Evolutionary conservation across 2,888 invertebrate genomes (phyloP), one percentile per base, ranked within the genome.

Genomic region (Meiosimyza decipiens): DNA sequence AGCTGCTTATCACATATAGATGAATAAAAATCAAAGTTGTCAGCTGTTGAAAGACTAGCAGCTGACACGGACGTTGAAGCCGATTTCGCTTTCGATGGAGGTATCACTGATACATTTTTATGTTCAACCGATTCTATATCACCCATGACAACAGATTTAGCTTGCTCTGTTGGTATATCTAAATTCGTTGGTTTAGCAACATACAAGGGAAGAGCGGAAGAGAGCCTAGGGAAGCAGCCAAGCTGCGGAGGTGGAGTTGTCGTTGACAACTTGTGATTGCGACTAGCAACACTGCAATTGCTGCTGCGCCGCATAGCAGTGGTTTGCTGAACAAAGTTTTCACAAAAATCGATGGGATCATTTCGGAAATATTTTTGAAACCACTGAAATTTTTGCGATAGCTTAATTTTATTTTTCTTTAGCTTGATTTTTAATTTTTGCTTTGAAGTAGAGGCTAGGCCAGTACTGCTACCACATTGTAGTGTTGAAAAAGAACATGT

Each of bases 1-100:
- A 84, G 77, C 77, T 84, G 82, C 73, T 82, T 83, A 80, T 85
- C 84, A 82, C 84, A 84, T 77, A 83, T 80, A 64, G 80, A 81
- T 74, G 83, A 84, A 79, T 84, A 84, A 74, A 80, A 82, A 76
- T 83, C 83, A 60, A 28, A 60, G 9, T 60, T 60, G n/a, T 50
- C 65, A 28, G 50, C 60, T 22, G 70, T 69, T 7, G 73, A 72
- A 54, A 78, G 73, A 66, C 76, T 78, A 1, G 72, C 75, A 74
- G 76, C 76, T 40, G 78, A 78, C 59, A 75, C 73, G 3, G 76
- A 74, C 55, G 73, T 69, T n/a, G 78, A 76, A 22, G 59, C 47
- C 13, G 72, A 69, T 15, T 50, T 6, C 13, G 72, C n/a, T 11
- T n/a, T 16, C 15, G 54, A 12, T 54, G 13, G 12, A 40, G 40